Percentiles rank a stretch among this genome's conserved stretches.
Evolutionary conservation across 92 coral and sea anemone genomes (phyloP).

Genomic region (Paragorgia papillata): DNA sequence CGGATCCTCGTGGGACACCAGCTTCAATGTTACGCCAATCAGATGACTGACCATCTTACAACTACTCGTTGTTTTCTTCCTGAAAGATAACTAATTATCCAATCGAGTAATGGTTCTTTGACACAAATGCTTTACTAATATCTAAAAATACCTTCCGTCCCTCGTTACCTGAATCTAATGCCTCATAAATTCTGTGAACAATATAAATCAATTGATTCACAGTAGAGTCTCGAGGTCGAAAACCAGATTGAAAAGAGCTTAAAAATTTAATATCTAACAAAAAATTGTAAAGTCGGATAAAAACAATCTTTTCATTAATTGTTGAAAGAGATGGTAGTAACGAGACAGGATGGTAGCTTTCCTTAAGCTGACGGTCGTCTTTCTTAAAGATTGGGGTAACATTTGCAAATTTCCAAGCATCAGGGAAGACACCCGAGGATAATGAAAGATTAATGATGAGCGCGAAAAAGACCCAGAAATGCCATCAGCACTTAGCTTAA

Average conservation of each 20-base stretch:
- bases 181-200: conserved; percentile 44
- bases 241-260: not conserved
- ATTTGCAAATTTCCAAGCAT: too few species aligned
- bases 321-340: conserved; percentile 53
- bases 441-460: too few species aligned
- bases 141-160: conserved; percentile 54
- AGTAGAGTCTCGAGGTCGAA: conserved; percentile 56
- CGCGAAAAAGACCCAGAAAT: not conserved
- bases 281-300: conserved; percentile 47
- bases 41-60: conserved; percentile 39
- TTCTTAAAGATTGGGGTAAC: too few species aligned
- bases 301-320: conserved; percentile 51
- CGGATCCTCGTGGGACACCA: conserved; percentile 42
- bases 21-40: conserved; percentile 33
- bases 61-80: conserved; percentile 53
- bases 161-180: conserved; percentile 55
- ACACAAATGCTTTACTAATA: conserved; percentile 56
- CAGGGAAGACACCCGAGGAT: too few species aligned
- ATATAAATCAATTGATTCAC: conserved; percentile 34
- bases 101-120: conserved; percentile 28
- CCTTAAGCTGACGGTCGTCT: conserved; percentile 30
- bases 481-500: conserved; percentile 31
- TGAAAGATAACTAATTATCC: conserved; percentile 52
- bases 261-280: conserved; percentile 42
- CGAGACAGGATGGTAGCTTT: conserved; percentile 50